Evolutionary conservation across 2,113 vertebrate genomes (phyloP).

Genomic region (Axis porcinus): DNA sequence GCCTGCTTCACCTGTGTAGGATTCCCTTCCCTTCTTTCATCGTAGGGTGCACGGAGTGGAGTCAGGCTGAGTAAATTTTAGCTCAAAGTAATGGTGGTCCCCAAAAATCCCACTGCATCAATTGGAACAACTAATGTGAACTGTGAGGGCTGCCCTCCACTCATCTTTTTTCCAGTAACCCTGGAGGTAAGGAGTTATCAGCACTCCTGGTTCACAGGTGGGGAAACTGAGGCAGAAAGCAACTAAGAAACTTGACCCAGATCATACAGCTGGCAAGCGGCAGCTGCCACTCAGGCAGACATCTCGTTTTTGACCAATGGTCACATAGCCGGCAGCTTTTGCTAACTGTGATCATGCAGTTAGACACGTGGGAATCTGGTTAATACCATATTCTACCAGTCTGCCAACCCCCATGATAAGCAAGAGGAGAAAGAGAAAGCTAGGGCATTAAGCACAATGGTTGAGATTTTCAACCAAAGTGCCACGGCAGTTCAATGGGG

Average conservation of each 20-base stretch:
- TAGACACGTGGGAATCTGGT: accelerated
- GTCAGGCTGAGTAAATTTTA: background rate
- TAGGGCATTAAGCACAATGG: accelerated
- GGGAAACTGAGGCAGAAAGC: slow-evolving; percentile 20
- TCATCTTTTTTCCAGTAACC: background rate
- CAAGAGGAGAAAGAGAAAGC: background rate
- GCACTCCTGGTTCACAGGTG: background rate
- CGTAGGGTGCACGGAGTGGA: accelerated
- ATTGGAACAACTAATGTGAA: accelerated
- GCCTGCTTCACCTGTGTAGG: background rate
- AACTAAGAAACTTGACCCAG: background rate
- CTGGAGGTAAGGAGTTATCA: background rate
- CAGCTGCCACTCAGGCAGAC: background rate
- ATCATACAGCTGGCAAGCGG: background rate
- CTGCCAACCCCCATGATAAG: accelerated
- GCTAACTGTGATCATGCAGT: background rate
- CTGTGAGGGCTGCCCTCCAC: background rate
- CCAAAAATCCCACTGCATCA: accelerated
- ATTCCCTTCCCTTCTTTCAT: background rate
- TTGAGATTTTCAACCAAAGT: background rate
- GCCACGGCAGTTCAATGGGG: accelerated
- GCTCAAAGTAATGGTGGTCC: background rate
- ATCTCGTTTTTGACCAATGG: background rate
- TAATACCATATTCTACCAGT: accelerated
- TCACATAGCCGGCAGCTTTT: accelerated